Evolutionary conservation across 1,140 invertebrate species (phyloP), one percentile per base, ranked within the genome.

Genomic region (Bombus waltoni): DNA sequence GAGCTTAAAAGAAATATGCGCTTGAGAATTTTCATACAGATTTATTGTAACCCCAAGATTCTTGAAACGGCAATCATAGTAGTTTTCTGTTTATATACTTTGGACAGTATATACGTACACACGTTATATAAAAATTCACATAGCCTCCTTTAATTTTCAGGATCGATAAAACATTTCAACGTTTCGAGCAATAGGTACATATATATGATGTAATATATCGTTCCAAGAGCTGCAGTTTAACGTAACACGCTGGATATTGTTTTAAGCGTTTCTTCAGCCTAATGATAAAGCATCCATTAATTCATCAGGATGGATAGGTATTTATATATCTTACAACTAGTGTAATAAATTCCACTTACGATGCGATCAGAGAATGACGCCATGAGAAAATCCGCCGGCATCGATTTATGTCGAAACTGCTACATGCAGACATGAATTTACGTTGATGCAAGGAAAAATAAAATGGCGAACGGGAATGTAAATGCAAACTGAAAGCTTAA

Each of bases 361-460:
- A 71, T 47, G 47, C 44, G 70, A 44, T 42, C 62, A 44, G 35
- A 57, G 44, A 40, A 57, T 66, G 44, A 62, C 15, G 47, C 44
- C 38, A 78, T 79, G 66, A 59, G 40, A 84, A 84, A 84, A 57
- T 68, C 82, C 38, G 75, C 42, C 59, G 59, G 47, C 82, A 40
- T 84, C 78, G 66, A 84, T 79, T 84, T 71, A 47, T 71, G 53
- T 79, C 66, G 47, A 15, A 59, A 84, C 75, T 71, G 75, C 57
- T 79, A 71, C 57, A 38, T n/a, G 57, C 15, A 79, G 32, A 68
- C 74, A 79, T 84, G 75, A 84, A 79, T 84, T 79, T 84, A 79
- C 66, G 47, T 70, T 44, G 66, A 71, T 59, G 82, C 70, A 53
- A 57, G n/a, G n/a, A 32, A 6, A 65, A 65, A 32, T 66, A 66